Base-by-base conservation (phyloP, 2,113 vertebrate genomes). In the Thymallus thymallus region DNA sequence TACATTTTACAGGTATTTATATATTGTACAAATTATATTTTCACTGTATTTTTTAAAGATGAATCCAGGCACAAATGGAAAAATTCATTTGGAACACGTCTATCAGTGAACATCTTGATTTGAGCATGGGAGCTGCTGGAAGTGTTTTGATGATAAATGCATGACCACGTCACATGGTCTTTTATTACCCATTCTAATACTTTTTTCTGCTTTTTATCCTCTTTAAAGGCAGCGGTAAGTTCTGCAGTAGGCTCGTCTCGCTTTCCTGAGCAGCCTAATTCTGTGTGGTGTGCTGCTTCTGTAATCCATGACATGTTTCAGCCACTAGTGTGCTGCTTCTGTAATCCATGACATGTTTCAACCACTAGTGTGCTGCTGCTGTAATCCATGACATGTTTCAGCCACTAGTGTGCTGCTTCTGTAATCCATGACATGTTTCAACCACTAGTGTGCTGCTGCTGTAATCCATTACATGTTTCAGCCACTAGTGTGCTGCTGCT, bases 201-300 rank as follows among this genome's bases (percentile, higher is more conserved):
- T 71, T 60, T 67, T 88, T 71, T 92, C 84, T 92, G 86, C 84
- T 90, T 81, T 85, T 86, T 89, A 82, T 87, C 93, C 94, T 91
- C 92, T 94, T 90, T 95, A 90, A 97, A 99, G 97, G 97, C 97
- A 90, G 96, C 97, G 97, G 97, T 99, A 98, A 98, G 97, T 98
- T 88, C 80, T 87, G 80, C 84, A 3, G 85, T 74, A 90, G 45
- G 64, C 48, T 83, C 86, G 85, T 77, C 71, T 18, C 13, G 7
- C 18, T 55, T 55, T 55, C 71, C 71, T 67, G 63, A 82, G 72
- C 58, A 16, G 76, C 86, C 81, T 89, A 86, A 68, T 32, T 88
- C 87, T 68, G 71, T 94, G 91, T 94, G 87, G 69, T 92, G 87
- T 92, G 89, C 82, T 91, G 89, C 82, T 91, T 87, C 84, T 93